phyloP scores from a whole-genome alignment of 2,888 invertebrate species.

The Aquatica leii region DNA sequence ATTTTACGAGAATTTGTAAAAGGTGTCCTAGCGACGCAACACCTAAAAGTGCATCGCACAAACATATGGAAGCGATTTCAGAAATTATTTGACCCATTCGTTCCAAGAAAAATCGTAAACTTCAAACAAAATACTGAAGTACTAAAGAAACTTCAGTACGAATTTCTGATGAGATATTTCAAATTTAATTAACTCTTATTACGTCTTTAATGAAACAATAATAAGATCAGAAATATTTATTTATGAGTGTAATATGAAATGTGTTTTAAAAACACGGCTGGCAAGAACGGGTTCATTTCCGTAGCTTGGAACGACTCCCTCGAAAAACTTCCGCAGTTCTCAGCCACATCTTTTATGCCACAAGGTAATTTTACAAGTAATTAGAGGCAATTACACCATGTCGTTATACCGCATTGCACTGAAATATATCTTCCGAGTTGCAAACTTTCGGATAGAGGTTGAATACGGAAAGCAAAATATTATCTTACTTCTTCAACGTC shows the following conservation, averaged over 20 bases:
- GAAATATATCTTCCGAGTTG: constrained; percentile 58
- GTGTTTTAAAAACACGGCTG: constrained; percentile 39
- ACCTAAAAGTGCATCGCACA: constrained; percentile 39
- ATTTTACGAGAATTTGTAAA: constrained; percentile 27
- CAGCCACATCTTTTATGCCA: constrained; percentile 61
- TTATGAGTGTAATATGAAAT: constrained; percentile 35
- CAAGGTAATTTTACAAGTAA: constrained; percentile 65
- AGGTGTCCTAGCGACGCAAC: constrained; percentile 24
- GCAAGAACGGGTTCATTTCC: constrained; percentile 56
- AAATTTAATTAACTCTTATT: constrained; percentile 58
- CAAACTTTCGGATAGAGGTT: constrained; percentile 47
- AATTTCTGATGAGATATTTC: constrained; percentile 23
- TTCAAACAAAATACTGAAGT: constrained; percentile 45
- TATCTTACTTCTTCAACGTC: constrained; percentile 45
- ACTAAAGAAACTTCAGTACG: constrained; percentile 39
- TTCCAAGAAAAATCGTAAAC: constrained; percentile 40
- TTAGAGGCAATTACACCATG: constrained; percentile 63
- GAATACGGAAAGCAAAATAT: constrained; percentile 55
- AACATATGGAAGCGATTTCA: constrained; percentile 46
- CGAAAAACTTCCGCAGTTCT: constrained; percentile 56
- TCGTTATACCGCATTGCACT: constrained; percentile 59
- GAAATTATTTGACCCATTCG: constrained; percentile 43
- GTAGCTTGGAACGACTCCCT: constrained; percentile 43
- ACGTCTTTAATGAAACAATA: constrained; percentile 59
- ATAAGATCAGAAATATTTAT: constrained; percentile 45